Percentiles rank a stretch among this genome's conserved stretches.
Evolutionary conservation across 2,113 vertebrate genomes (phyloP).

Genomic region (Fukomys damarensis): DNA sequence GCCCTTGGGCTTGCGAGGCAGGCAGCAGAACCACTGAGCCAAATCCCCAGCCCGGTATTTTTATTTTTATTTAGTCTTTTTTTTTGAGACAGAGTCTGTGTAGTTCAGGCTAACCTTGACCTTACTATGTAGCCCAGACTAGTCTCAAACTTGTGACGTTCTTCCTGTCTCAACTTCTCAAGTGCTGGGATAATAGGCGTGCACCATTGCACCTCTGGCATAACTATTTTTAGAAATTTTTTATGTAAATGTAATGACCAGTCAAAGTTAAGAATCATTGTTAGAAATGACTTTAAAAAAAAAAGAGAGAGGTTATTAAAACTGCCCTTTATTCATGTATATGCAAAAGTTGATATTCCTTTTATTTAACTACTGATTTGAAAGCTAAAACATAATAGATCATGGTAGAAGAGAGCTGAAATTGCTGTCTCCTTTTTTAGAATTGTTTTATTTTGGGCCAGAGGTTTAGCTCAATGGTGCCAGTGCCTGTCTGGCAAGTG

Average conservation of each 20-base stretch:
- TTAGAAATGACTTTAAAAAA: neutral
- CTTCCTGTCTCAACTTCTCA: neutral
- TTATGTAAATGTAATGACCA: neutral
- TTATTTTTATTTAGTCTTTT: neutral
- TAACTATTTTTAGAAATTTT: neutral
- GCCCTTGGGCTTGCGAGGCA: too few relatives aligned
- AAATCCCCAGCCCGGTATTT: too few relatives aligned
- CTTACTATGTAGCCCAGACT: neutral
- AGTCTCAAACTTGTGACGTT: neutral
- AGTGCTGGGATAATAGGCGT: neutral
- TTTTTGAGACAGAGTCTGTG: neutral
- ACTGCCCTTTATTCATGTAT: neutral
- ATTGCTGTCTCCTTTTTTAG: neutral
- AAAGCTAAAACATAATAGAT: slow-evolving; percentile 24
- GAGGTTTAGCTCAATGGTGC: too few relatives aligned
- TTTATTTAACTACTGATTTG: slow-evolving; percentile 17
- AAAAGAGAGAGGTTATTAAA: neutral
- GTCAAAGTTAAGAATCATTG: neutral
- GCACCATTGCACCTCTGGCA: too few relatives aligned
- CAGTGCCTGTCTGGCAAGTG: too few relatives aligned
- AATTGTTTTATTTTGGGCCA: too few relatives aligned
- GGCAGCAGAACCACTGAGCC: too few relatives aligned
- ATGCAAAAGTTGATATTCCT: neutral
- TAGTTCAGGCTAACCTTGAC: too few relatives aligned
- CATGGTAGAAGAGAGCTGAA: slow-evolving; percentile 33